These are phyloP conservation scores for Parauchenoglanis punctatus DNA, from an alignment of 2,797 vertebrate species.

Conservation along the genomic window DNA sequence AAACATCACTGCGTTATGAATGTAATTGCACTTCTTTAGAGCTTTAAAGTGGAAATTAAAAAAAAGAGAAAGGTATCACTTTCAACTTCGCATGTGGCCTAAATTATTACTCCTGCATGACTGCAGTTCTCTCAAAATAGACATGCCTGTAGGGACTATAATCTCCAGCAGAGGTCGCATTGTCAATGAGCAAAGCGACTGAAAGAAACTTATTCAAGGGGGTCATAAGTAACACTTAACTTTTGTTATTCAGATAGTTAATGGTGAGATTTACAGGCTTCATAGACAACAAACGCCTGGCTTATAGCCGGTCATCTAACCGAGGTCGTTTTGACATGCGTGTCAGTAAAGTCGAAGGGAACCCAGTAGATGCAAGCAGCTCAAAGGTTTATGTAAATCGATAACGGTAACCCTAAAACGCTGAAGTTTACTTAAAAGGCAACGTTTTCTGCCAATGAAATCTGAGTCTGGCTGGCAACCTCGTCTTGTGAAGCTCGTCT, in stretches of 20 bases:
- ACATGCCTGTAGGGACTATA: background rate
- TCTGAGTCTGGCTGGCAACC: slow-evolving; percentile 59
- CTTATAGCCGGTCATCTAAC: background rate
- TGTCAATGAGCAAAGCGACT: background rate
- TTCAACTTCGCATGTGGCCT: slow-evolving; percentile 39
- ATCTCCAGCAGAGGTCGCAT: slow-evolving; percentile 42
- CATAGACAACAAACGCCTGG: background rate
- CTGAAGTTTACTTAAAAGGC: slow-evolving; percentile 22
- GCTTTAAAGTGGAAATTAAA: slow-evolving; percentile 55
- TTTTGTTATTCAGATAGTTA: background rate
- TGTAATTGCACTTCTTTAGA: slow-evolving; percentile 59
- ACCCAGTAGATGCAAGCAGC: background rate
- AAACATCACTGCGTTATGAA: slow-evolving; percentile 49
- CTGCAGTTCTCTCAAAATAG: slow-evolving; percentile 24
- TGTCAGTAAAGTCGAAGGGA: background rate
- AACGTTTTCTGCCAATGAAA: slow-evolving; percentile 60
- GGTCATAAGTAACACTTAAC: background rate
- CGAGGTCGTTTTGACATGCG: background rate
- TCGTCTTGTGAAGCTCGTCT: slow-evolving; percentile 20
- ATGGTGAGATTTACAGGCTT: background rate
- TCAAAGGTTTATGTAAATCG: background rate
- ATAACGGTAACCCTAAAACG: background rate
- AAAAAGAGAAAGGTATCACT: slow-evolving; percentile 51
- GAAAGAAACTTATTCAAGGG: background rate
- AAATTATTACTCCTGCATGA: slow-evolving; percentile 35